These are phyloP conservation scores for Elephas maximus DNA, from an alignment of 2,113 vertebrate species.

Conservation along the genomic window DNA sequence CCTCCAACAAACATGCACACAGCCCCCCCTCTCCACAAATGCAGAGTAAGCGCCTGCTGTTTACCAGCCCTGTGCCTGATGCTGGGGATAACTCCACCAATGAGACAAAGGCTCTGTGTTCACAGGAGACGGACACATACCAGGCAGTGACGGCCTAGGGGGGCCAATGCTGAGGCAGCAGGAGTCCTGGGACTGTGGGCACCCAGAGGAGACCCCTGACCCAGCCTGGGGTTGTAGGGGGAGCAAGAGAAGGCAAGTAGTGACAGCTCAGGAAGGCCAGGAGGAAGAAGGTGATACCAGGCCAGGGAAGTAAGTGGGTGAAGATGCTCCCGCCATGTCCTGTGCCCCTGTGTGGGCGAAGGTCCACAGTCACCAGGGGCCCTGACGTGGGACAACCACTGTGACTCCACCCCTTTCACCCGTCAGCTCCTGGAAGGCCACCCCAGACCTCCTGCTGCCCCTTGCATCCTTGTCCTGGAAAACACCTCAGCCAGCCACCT, in stretches of 20 bases:
- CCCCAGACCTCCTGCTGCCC: background rate
- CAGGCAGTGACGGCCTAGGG: background rate
- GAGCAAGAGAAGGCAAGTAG: background rate
- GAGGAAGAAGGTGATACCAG: background rate
- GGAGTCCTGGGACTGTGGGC: background rate
- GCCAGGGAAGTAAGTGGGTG: background rate
- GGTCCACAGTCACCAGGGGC: background rate
- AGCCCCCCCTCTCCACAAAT: background rate
- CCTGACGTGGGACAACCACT: background rate
- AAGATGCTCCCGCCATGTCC: background rate
- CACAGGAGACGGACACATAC: background rate
- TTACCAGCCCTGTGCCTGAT: background rate
- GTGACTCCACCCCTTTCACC: background rate
- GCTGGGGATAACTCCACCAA: background rate
- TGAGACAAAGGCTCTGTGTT: background rate
- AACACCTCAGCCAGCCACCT: background rate
- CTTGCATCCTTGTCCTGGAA: background rate
- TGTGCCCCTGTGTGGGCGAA: background rate
- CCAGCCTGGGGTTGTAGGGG: background rate
- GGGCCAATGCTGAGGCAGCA: background rate
- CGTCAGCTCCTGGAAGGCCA: background rate
- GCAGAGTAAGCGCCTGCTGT: background rate
- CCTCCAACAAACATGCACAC: background rate
- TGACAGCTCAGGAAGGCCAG: background rate
- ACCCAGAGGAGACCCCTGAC: background rate